Evolutionary conservation across 2,888 invertebrate species (phyloP), one percentile per base, ranked within the genome.

Genomic region (Laspeyria flexula): DNA sequence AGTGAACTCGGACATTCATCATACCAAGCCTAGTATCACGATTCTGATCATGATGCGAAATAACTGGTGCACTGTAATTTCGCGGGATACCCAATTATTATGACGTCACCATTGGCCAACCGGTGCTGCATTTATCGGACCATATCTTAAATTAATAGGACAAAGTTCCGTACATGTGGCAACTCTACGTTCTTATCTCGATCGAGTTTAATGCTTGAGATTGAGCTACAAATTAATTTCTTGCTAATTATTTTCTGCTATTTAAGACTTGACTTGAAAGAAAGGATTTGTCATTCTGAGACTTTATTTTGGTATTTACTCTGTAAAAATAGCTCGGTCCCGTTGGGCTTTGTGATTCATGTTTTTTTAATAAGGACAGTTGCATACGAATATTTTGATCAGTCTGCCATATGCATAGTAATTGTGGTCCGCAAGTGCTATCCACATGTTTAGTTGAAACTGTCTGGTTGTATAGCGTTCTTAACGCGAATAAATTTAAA

Each of bases 111-210:
- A 60, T 69, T 63, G 51, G 49, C 60, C 51, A 61, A 64, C 59
- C 49, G 57, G 59, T 51, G 59, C 53, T 46, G 57, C 53, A 59
- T 49, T 58, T 71, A 70, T 75, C 73, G 60, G 60, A 52, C 68
- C 57, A 68, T 67, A 73, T 77, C 76, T 79, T 64, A 79, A 78
- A 77, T 82, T 79, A 81, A 78, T 75, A 77, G 77, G 70, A 60
- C 69, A 66, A 63, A 65, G 75, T 79, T 77, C 80, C 79, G 81
- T 69, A 67, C 80, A 79, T 77, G 77, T 78, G 73, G 69, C 50
- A 64, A 69, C 38, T 33, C n/a, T 10, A 13, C 56, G 42, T 42
- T 51, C 51, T 31, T 34, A 61, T 58, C 55, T 55, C 33, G 45
- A 50, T 45, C 59, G 55, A 35, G 55, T 49, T 50, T 58, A 57